phyloP scores from a whole-genome alignment of 2,888 invertebrate genomes.

The Chrysodeixis includens region DNA sequence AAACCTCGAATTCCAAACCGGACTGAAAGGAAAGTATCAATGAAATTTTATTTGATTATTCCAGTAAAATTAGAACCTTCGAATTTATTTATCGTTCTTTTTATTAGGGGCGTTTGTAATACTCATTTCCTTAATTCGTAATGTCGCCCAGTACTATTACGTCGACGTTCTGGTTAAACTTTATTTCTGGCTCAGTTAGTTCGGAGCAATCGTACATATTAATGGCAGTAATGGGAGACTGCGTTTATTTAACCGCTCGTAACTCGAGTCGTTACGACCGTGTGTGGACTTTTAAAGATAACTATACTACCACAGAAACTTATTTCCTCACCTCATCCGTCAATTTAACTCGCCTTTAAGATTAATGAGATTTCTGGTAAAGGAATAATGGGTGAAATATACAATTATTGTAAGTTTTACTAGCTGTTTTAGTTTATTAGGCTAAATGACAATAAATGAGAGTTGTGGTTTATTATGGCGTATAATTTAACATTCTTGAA shows the following conservation, averaged over 20 bases:
- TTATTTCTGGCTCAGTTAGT: conserved; percentile 83
- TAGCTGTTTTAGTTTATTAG: background rate
- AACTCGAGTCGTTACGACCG: conserved; percentile 80
- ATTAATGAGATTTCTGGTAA: conserved; percentile 39
- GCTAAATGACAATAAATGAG: background rate
- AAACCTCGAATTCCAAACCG: conserved; percentile 10
- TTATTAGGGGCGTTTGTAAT: conserved; percentile 42
- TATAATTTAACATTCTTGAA: background rate
- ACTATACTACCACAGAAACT: conserved; percentile 65
- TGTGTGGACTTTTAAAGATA: conserved; percentile 81
- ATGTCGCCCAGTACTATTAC: conserved; percentile 57
- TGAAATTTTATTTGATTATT: conserved; percentile 3
- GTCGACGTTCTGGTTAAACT: conserved; percentile 72
- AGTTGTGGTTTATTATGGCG: background rate
- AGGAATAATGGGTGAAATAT: conserved; percentile 15
- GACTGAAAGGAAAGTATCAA: conserved; percentile 23
- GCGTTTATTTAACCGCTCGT: conserved; percentile 87
- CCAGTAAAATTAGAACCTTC: conserved; percentile 23
- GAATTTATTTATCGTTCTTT: conserved; percentile 41
- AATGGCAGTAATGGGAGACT: conserved; percentile 80
- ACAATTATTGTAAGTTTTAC: background rate
- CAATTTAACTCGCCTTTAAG: conserved; percentile 64
- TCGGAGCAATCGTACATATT: conserved; percentile 71
- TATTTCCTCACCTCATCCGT: conserved; percentile 67
- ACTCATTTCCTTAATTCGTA: conserved; percentile 60